Conservation (phyloP, 2,797 vertebrate species). For the Xenentodon cancila region DNA sequence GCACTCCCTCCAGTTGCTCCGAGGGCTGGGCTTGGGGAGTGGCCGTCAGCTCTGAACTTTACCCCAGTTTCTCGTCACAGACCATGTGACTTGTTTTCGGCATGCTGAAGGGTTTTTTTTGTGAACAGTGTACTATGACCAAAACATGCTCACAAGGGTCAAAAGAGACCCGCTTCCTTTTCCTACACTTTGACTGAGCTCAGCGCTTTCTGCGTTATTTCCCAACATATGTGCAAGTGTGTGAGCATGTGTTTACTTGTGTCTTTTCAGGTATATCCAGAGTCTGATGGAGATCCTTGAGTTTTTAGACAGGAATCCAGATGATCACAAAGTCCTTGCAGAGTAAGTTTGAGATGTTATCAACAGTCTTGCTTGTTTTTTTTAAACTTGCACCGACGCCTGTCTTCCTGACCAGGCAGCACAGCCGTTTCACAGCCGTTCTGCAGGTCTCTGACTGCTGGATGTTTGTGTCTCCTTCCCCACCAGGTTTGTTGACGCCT, state of each 20-base stretch:
- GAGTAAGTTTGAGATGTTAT: slow-evolving; percentile 82
- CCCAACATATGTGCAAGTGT: not conserved
- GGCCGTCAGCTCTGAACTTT: slow-evolving; percentile 69
- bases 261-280: slow-evolving; percentile 89
- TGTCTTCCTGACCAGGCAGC: not conserved
- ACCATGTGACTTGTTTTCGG: slow-evolving; percentile 51
- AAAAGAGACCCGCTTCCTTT: not conserved
- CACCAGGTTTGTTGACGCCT: slow-evolving; percentile 86
- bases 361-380: not conserved
- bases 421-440: not conserved
- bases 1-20: slow-evolving; percentile 54
- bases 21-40: slow-evolving; percentile 2
- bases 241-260: not conserved
- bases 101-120: slow-evolving; percentile 9
- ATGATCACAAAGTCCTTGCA: slow-evolving; percentile 86
- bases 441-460: not conserved
- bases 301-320: slow-evolving; percentile 89
- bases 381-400: not conserved
- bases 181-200: not conserved
- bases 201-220: not conserved
- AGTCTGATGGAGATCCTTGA: slow-evolving; percentile 95
- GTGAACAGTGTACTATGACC: not conserved
- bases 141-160: not conserved
- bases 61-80: slow-evolving; percentile 58
- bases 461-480: not conserved